Base-by-base conservation (phyloP, 2,113 vertebrate genomes). In the Gadus chalcogrammus region DNA sequence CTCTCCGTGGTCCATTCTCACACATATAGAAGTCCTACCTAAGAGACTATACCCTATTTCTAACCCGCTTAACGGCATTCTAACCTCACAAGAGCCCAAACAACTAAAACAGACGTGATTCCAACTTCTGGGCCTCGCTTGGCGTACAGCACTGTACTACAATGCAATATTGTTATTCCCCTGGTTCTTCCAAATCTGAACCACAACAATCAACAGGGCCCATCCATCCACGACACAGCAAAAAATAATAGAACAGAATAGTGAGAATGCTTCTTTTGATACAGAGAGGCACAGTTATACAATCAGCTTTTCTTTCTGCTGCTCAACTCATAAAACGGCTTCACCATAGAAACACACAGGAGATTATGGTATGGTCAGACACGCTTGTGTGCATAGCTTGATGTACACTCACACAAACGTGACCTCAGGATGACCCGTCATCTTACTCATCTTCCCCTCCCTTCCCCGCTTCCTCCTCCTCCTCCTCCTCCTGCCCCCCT, bases 401-500 rank as follows among this genome's bases (percentile, higher is more conserved):
- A 48, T 1, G 42, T 48, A 48, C 42, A 48, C 42, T 48, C 42
- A 48, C 42, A 48, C 42, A 48, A 48, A 48, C 42, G 11, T 9
- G 42, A 48, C 42, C 42, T 48, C 42, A 48, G 42, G 42, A 9
- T 48, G 42, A 48, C 8, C 42, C 5, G 8, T 48, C 42, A 9
- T 48, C 38, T 11, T 42, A 42, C 55, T 17, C 55, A 27, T 64
- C 55, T 27, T 64, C 70, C 16, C 68, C 24, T 59, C 15, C 4
- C 17, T 24, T 63, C 56, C 22, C 8, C 58, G 62, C 69, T 42
- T n/a, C 65, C 17, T 11, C 48, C 20, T 24, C 77, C 71, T 24
- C 77, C 71, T 77, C 82, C 73, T 69, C 24, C 24, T 24, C 24
- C 24, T 24, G 2, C 24, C 24, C 24, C 64, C 74, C 69, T 67